Evolutionary conservation across 2,888 invertebrate genomes (phyloP).

Genomic region (Cryptophagus acutangulus): DNA sequence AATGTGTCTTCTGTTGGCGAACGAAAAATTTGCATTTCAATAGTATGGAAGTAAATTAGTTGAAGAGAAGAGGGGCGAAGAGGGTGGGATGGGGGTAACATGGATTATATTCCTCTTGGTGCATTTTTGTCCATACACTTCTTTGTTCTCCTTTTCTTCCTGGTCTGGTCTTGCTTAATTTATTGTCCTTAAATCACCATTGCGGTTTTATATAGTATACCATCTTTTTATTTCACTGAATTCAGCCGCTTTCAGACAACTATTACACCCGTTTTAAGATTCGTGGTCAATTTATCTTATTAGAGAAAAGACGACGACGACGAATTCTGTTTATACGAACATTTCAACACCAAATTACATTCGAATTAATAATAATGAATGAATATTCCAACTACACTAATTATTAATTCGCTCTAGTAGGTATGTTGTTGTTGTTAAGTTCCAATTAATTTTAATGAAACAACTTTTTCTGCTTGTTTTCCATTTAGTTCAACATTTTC

Average conservation of each 20-base stretch:
- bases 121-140: conserved; percentile 25
- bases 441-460: too few relatives aligned
- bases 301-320: background rate
- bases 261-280: background rate
- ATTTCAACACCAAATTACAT: background rate
- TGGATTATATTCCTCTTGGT: conserved; percentile 27
- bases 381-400: background rate
- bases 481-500: too few relatives aligned
- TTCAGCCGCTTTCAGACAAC: background rate
- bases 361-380: too few relatives aligned
- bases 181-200: conserved; percentile 21
- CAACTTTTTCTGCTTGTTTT: too few relatives aligned
- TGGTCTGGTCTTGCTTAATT: conserved; percentile 23
- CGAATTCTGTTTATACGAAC: background rate
- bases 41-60: conserved; percentile 26
- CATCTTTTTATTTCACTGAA: conserved; percentile 1
- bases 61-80: too few relatives aligned
- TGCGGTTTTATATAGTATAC: background rate
- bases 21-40: background rate
- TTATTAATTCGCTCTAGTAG: too few relatives aligned
- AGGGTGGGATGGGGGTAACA: conserved; percentile 29
- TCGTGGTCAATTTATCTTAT: background rate
- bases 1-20: background rate
- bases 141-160: conserved; percentile 19
- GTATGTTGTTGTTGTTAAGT: too few relatives aligned